Base-by-base conservation (phyloP, 2,113 vertebrate species). In the Crotalus viridis region DNA sequence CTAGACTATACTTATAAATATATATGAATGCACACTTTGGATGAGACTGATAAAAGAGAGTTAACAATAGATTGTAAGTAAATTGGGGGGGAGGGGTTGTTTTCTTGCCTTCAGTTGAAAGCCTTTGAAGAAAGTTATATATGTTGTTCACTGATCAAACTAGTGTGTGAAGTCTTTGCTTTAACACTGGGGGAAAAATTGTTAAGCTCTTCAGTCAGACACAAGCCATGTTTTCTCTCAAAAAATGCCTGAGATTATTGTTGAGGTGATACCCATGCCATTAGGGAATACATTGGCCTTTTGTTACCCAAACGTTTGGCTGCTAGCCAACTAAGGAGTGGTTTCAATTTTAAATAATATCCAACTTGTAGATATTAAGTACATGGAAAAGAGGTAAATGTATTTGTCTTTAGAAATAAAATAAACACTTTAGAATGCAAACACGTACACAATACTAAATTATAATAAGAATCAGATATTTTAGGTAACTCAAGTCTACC, bases 201-300 rank as follows among this genome's bases (percentile, higher is more conserved):
- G 90, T 33, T 88, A 21, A 51, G 22, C 52, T 61, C 93, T 21
- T 57, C 54, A 8, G 46, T 56, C 3, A 19, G 33, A 88, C 3
- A 33, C 61, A 54, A 92, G 87, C 94, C 85, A 48, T 59, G 54
- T 48, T 85, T 59, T 90, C 91, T 86, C 90, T 8, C 46, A 90
- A 94, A 92, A 90, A 88, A 90, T 33, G 88, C 57, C 69, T 5
- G 54, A n/a, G 86, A 91, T 86, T 24, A 13, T 57, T 55, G 91
- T 52, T 10, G 87, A 90, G 92, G 90, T 55, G 93, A 0, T 22
- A 92, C 85, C 3, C 24, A 21, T 1, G 22, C 92, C 74, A 87
- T 61, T 90, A 92, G 94, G 95, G 85, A 39, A 26, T 81, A 91
- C 54, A 90, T 89, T 81, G 88, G 91, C 3, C 54, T 91, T 28